These are phyloP conservation scores for Aphelenchoides avenae DNA, from an alignment of 1,140 invertebrate genomes.

Conservation along the genomic window DNA sequence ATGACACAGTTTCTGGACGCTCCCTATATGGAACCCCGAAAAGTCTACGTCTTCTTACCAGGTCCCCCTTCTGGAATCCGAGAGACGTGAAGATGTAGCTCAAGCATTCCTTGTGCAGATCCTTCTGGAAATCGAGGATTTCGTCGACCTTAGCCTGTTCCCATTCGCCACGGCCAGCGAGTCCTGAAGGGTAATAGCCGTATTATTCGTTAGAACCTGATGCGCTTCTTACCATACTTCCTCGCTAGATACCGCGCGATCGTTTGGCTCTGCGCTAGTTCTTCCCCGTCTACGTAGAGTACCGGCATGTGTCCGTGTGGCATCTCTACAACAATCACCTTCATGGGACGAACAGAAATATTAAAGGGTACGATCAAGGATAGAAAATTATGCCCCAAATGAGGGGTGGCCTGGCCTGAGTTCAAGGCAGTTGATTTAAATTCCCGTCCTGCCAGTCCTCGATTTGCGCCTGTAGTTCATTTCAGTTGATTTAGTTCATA, in stretches of 20 bases:
- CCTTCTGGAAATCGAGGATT: slow-evolving; percentile 19
- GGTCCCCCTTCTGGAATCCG: slow-evolving; percentile 7
- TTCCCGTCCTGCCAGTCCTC: no score
- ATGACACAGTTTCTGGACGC: no score
- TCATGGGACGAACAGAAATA: no score
- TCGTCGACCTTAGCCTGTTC: slow-evolving; percentile 32
- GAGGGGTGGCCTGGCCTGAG: no score
- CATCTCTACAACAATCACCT: no score
- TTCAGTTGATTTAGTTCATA: no score
- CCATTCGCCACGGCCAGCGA: slow-evolving; percentile 30
- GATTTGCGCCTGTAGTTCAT: no score
- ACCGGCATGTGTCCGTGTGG: slow-evolving; percentile 54
- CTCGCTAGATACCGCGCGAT: slow-evolving; percentile 54
- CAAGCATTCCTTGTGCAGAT: slow-evolving; percentile 6
- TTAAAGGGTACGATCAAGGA: no score
- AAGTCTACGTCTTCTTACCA: slow-evolving; percentile 6
- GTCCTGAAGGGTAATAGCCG: slow-evolving; percentile 1
- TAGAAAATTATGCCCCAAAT: no score
- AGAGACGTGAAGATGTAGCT: slow-evolving; percentile 11
- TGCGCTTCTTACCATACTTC: slow-evolving; percentile 38
- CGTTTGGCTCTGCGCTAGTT: slow-evolving; percentile 41
- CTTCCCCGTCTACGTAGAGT: slow-evolving; percentile 55
- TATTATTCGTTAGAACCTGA: neutral
- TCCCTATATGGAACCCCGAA: no score
- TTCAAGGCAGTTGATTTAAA: no score